These are phyloP conservation scores for Mamestra brassicae DNA, from an alignment of 2,888 invertebrate species.

Conservation along the genomic window DNA sequence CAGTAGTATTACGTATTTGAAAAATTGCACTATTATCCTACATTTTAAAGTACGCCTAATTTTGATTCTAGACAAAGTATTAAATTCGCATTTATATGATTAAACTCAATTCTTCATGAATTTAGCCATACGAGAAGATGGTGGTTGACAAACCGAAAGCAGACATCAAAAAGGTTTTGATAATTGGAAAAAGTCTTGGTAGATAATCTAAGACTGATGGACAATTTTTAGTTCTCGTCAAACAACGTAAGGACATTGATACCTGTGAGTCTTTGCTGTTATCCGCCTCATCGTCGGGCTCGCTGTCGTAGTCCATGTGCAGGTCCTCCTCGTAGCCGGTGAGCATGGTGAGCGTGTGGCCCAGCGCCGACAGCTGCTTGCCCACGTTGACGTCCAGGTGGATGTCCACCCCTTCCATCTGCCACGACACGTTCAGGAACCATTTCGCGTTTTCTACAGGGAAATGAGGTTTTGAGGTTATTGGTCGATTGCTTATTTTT, in stretches of 20 bases:
- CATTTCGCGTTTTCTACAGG: conserved; percentile 97
- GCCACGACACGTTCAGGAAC: conserved; percentile 99
- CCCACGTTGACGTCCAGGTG: conserved; percentile 99
- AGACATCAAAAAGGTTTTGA: too few relatives aligned
- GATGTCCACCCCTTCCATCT: conserved; percentile 99
- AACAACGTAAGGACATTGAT: neutral
- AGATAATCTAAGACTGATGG: too few relatives aligned
- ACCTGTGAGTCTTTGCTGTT: conserved; percentile 91
- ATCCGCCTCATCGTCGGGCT: conserved; percentile 94
- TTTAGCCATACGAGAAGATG: too few relatives aligned
- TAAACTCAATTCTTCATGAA: too few relatives aligned
- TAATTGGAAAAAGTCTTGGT: too few relatives aligned
- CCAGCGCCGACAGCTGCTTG: conserved; percentile 97
- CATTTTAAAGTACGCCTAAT: too few relatives aligned
- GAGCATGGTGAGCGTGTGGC: conserved; percentile 98
- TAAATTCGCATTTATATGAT: too few relatives aligned
- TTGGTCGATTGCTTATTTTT: neutral
- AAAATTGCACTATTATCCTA: too few relatives aligned
- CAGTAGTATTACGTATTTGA: too few relatives aligned
- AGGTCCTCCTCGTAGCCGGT: conserved; percentile 96
- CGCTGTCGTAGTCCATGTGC: conserved; percentile 94
- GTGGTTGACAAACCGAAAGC: too few relatives aligned
- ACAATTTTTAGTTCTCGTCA: too few relatives aligned
- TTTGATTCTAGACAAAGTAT: too few relatives aligned
- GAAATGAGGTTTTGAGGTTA: neutral